A percentile compares a stretch with the other conserved stretches of the same genome.
Conservation (phyloP, 2,113 vertebrate genomes). For the Apeltes quadracus region DNA sequence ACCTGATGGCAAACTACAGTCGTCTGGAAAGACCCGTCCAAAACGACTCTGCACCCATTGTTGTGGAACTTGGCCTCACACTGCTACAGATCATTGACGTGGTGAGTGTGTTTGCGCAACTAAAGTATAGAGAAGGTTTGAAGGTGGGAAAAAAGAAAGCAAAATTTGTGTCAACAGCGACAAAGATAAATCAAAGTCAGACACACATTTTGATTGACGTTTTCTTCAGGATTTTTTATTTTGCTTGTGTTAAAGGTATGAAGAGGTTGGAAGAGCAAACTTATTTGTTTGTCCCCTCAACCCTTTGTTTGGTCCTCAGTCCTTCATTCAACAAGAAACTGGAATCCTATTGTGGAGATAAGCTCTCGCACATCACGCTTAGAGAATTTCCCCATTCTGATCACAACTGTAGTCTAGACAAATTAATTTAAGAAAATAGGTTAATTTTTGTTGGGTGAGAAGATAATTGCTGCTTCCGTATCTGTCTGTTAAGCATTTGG, state of each 20-base stretch:
- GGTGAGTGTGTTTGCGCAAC: conserved; percentile 75
- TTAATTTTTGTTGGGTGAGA: not conserved
- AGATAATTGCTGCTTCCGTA: not conserved
- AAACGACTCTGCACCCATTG: conserved; percentile 86
- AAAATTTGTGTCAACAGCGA: not conserved
- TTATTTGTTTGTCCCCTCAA: not conserved
- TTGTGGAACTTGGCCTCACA: conserved; percentile 88
- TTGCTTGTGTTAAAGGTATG: no score
- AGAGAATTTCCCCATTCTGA: not conserved
- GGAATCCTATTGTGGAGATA: conserved; percentile 26
- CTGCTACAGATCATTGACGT: conserved; percentile 92
- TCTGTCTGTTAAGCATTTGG: not conserved
- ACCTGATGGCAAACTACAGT: conserved; percentile 88
- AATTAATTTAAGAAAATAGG: not conserved
- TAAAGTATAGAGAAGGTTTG: not conserved
- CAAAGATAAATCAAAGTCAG: not conserved
- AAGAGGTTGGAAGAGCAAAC: not conserved
- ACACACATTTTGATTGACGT: not conserved
- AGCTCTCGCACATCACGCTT: not conserved
- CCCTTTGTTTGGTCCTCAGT: conserved; percentile 1
- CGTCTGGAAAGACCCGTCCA: conserved; percentile 86
- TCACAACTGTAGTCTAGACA: not conserved
- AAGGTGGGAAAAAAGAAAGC: not conserved
- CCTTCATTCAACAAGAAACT: conserved; percentile 24
- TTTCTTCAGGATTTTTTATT: no score